These are phyloP conservation scores for Ips nitidus DNA, from an alignment of 1,140 invertebrate genomes.

Conservation along the genomic window DNA sequence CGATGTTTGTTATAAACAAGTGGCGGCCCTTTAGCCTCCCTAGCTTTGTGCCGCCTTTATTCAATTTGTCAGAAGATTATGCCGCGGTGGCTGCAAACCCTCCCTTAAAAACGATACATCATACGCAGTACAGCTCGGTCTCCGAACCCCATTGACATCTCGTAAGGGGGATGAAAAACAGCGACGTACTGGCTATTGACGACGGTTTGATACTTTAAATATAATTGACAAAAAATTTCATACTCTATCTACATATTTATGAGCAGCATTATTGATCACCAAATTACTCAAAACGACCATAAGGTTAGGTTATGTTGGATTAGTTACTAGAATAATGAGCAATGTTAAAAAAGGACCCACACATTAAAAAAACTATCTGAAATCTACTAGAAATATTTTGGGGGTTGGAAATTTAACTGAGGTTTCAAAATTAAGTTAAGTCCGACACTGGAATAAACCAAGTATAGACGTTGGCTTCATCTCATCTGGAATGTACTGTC, in stretches of 20 bases:
- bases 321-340: too few relatives aligned
- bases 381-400: too few relatives aligned
- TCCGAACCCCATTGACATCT: slow-evolving; percentile 36
- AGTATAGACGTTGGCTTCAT: slow-evolving; percentile 18
- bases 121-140: slow-evolving; percentile 43
- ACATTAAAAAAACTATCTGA: too few relatives aligned
- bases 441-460: slow-evolving; percentile 9
- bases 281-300: too few relatives aligned
- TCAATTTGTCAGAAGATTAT: slow-evolving; percentile 56
- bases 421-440: not conserved
- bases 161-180: slow-evolving; percentile 19
- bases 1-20: slow-evolving; percentile 53
- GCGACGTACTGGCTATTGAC: slow-evolving; percentile 14
- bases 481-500: slow-evolving; percentile 29
- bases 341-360: too few relatives aligned
- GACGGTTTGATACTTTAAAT: not conserved
- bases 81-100: slow-evolving; percentile 51
- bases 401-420: too few relatives aligned
- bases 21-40: slow-evolving; percentile 44
- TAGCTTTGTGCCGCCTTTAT: slow-evolving; percentile 50
- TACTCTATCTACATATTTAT: not conserved
- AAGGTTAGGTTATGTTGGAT: too few relatives aligned
- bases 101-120: slow-evolving; percentile 51
- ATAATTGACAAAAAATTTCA: not conserved
- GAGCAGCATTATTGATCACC: not conserved